Evolutionary conservation across 2,113 vertebrate species (phyloP).

Genomic region (Pangasianodon gigas): DNA sequence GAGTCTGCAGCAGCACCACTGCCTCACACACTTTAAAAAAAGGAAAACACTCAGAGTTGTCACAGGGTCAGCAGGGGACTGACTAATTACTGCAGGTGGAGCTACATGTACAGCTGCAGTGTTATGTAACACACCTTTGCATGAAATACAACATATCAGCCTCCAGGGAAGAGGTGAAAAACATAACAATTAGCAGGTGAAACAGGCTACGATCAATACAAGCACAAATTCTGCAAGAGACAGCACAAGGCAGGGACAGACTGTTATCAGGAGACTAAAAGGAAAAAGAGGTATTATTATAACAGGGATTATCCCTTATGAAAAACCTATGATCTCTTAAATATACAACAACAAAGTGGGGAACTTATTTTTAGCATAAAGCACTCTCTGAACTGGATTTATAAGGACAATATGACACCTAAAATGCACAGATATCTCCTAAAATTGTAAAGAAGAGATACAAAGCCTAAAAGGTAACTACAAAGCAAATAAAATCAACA

Average conservation of each 20-base stretch:
- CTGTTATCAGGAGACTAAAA: slow-evolving; percentile 17
- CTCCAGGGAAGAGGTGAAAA: background rate
- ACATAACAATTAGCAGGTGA: slow-evolving; percentile 10
- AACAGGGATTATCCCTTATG: background rate
- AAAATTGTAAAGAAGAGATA: background rate
- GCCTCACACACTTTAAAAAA: slow-evolving; percentile 11
- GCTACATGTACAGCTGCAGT: slow-evolving; percentile 15
- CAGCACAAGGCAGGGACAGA: background rate
- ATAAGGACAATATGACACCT: background rate
- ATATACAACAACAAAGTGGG: background rate
- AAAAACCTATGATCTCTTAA: background rate
- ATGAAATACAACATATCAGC: background rate
- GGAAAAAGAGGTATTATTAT: background rate
- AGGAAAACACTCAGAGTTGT: background rate
- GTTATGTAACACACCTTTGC: background rate
- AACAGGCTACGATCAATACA: background rate
- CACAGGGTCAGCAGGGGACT: slow-evolving; percentile 23
- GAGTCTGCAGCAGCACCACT: slow-evolving; percentile 8
- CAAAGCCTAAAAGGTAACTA: background rate
- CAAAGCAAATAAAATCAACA: background rate
- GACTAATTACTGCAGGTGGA: slow-evolving; percentile 9
- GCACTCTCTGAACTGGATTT: background rate
- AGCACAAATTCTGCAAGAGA: background rate
- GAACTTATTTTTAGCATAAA: slow-evolving; percentile 29
- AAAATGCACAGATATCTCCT: background rate